phyloP scores from a whole-genome alignment of 2,113 vertebrate species.

The Colistium nudipinnis region DNA sequence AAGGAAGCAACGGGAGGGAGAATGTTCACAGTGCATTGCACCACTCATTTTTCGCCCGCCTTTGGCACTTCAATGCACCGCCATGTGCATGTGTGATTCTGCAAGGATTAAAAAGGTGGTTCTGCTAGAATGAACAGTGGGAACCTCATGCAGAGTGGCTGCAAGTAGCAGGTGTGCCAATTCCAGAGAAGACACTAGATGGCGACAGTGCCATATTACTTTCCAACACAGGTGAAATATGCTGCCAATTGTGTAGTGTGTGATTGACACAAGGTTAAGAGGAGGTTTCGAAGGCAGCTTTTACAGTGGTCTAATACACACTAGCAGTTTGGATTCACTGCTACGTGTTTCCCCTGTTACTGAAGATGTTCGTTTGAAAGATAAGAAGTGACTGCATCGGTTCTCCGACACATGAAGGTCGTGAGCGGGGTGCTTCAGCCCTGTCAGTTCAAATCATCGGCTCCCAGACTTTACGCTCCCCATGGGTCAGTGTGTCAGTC shows the following conservation, averaged over 20 bases:
- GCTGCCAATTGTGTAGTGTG: slow-evolving; percentile 18
- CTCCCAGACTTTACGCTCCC: slow-evolving; percentile 18
- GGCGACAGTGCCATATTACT: slow-evolving; percentile 44
- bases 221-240: slow-evolving; percentile 22
- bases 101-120: not conserved
- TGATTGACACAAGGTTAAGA: slow-evolving; percentile 17
- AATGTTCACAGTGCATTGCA: slow-evolving; percentile 5
- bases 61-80: not conserved
- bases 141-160: slow-evolving; percentile 16
- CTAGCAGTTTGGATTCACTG: not conserved
- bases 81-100: not conserved
- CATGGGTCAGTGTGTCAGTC: slow-evolving; percentile 27
- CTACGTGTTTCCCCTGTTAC: not conserved
- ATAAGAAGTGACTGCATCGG: slow-evolving; percentile 10
- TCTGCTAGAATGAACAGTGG: not conserved
- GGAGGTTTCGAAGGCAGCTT: slow-evolving; percentile 6
- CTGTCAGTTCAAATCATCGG: slow-evolving; percentile 7
- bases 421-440: slow-evolving; percentile 5
- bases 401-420: slow-evolving; percentile 12
- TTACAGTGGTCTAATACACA: not conserved
- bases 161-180: not conserved
- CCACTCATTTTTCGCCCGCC: not conserved
- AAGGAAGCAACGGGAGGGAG: not conserved
- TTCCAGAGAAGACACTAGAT: slow-evolving; percentile 64
- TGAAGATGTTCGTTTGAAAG: slow-evolving; percentile 2